Evolutionary conservation across 2,888 invertebrate genomes (phyloP).

Genomic region (Hyppa rectilinea): DNA sequence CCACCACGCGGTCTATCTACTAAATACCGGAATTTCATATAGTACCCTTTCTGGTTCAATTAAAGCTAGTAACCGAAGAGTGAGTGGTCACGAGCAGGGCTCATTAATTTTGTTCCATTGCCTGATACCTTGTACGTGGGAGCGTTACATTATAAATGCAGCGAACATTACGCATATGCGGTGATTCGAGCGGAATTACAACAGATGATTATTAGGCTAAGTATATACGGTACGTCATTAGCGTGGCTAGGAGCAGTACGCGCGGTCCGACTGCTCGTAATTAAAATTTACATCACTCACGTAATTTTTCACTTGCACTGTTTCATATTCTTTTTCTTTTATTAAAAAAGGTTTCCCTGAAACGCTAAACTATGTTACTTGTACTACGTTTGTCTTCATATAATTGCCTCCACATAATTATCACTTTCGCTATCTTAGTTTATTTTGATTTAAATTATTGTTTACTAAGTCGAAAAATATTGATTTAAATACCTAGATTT

Average conservation of each 20-base stretch:
- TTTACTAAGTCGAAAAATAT: neutral
- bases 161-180: conserved; percentile 5
- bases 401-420: neutral
- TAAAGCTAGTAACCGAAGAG: neutral
- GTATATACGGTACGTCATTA: conserved; percentile 54
- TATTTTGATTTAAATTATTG: neutral
- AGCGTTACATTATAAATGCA: conserved; percentile 12
- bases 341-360: conserved; percentile 11
- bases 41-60: conserved; percentile 2
- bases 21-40: neutral
- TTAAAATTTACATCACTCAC: conserved; percentile 56
- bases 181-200: conserved; percentile 32
- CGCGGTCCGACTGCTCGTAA: conserved; percentile 51
- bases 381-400: neutral
- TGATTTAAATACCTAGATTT: neutral
- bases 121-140: conserved; percentile 9
- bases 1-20: neutral
- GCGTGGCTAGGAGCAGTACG: conserved; percentile 24
- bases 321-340: conserved; percentile 34
- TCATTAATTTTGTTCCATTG: conserved; percentile 22
- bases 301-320: conserved; percentile 52
- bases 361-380: neutral
- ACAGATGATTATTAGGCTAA: conserved; percentile 30
- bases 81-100: neutral
- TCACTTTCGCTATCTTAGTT: neutral